A percentile compares a stretch with the other conserved stretches of the same genome.
phyloP scores from a whole-genome alignment of 2,888 invertebrate species.

The Spisula subtruncata region DNA sequence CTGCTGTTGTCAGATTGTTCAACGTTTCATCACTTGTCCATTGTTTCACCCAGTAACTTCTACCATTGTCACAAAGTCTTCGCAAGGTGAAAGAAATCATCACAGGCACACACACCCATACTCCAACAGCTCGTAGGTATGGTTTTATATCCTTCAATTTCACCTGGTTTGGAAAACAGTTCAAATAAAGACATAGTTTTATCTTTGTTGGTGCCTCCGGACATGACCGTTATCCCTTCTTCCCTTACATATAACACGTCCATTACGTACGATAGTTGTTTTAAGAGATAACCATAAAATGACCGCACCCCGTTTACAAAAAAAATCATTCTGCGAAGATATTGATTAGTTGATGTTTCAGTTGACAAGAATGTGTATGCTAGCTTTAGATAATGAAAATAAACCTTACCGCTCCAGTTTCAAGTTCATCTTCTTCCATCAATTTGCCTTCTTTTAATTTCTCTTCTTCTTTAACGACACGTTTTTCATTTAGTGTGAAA shows the following conservation, averaged over 20 bases:
- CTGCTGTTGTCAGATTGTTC: conserved; percentile 38
- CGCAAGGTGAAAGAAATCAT: background rate
- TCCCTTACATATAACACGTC: too few relatives aligned
- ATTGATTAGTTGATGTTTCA: too few relatives aligned
- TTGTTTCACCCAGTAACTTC: conserved; percentile 30
- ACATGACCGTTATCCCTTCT: too few relatives aligned
- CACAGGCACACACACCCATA: background rate
- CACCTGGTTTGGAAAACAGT: conserved; percentile 19
- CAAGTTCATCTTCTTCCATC: conserved; percentile 80
- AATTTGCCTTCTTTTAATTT: conserved; percentile 63
- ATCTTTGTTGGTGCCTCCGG: too few relatives aligned
- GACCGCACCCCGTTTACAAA: too few relatives aligned
- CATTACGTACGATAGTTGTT: too few relatives aligned
- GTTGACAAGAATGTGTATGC: too few relatives aligned
- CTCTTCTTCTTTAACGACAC: conserved; percentile 23
- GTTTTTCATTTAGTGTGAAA: conserved; percentile 26
- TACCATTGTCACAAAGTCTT: conserved; percentile 21
- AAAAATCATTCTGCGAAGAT: too few relatives aligned
- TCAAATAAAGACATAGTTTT: too few relatives aligned
- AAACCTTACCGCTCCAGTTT: conserved; percentile 71
- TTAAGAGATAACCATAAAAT: too few relatives aligned
- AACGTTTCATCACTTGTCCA: conserved; percentile 48
- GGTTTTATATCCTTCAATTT: conserved; percentile 28
- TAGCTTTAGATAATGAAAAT: too few relatives aligned
- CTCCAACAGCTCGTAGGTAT: conserved; percentile 44